phyloP scores from a whole-genome alignment of 2,888 invertebrate genomes.

The Electrophaes corylata region DNA sequence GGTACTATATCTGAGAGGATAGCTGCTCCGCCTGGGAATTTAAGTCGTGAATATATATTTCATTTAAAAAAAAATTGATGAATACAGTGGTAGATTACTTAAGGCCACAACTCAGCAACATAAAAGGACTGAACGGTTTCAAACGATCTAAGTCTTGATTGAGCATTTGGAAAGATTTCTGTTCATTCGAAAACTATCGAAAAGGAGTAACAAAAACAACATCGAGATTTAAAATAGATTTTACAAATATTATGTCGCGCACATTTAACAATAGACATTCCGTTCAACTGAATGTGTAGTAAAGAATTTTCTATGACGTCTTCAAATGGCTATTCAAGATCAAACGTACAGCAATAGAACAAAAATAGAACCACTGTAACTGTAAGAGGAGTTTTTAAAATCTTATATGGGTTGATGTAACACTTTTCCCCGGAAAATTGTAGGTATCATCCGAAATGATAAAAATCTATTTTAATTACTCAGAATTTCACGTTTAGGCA shows the following conservation, averaged over 20 bases:
- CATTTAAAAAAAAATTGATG: too few species aligned
- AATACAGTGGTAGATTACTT: background rate
- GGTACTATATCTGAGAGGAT: too few species aligned
- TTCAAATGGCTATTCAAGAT: background rate
- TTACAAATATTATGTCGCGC: too few species aligned
- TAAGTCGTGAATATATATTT: too few species aligned
- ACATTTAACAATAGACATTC: background rate
- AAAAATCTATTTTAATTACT: background rate
- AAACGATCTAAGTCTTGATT: background rate
- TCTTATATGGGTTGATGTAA: too few species aligned
- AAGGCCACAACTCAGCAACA: background rate
- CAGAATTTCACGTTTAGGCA: background rate
- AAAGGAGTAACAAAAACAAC: too few species aligned
- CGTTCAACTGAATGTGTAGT: slow-evolving; percentile 7
- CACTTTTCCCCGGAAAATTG: too few species aligned
- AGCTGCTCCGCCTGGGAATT: too few species aligned
- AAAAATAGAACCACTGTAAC: slow-evolving; percentile 18
- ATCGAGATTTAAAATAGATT: too few species aligned
- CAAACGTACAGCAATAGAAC: slow-evolving; percentile 20
- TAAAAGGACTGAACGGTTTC: background rate
- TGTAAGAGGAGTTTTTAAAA: too few species aligned
- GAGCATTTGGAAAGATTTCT: background rate
- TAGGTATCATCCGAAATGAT: too few species aligned
- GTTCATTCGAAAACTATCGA: background rate
- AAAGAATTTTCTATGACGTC: background rate